phyloP scores from a whole-genome alignment of 2,888 invertebrate genomes.

The Lobophora halterata region DNA sequence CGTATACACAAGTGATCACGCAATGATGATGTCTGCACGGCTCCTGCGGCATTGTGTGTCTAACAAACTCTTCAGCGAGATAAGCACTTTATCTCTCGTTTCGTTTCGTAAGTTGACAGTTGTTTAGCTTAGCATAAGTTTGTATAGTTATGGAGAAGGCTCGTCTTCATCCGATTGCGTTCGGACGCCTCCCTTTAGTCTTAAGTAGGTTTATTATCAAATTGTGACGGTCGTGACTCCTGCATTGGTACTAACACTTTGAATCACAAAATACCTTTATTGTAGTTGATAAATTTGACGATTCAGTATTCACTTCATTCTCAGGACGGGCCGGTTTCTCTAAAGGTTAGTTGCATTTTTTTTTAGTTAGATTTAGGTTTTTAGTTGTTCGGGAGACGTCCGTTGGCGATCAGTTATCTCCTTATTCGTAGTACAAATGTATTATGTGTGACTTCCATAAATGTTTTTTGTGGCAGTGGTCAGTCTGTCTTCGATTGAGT shows the following conservation, averaged over 20 bases:
- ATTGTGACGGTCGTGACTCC: conserved; percentile 43
- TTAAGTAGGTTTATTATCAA: conserved; percentile 59
- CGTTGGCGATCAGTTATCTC: conserved; percentile 55
- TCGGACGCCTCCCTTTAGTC: conserved; percentile 54
- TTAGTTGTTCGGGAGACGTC: conserved; percentile 54
- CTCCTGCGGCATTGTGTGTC: conserved; percentile 68
- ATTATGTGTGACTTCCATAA: conserved; percentile 54
- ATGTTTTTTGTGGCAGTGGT: conserved; percentile 35
- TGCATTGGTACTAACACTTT: conserved; percentile 8
- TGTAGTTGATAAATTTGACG: conserved; percentile 39
- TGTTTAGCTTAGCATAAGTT: conserved; percentile 55
- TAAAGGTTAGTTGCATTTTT: conserved; percentile 57
- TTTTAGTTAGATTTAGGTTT: conserved; percentile 53
- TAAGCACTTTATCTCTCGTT: conserved; percentile 36
- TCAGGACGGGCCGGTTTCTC: conserved; percentile 45
- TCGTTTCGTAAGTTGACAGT: conserved; percentile 33
- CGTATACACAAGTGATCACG: too few relatives aligned
- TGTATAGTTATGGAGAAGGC: conserved; percentile 44
- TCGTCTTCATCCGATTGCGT: conserved; percentile 40
- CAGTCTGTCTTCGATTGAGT: conserved; percentile 16
- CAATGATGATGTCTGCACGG: too few relatives aligned
- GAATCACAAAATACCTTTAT: conserved; percentile 47
- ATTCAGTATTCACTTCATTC: conserved; percentile 54
- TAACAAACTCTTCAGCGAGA: conserved; percentile 76
- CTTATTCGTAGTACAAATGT: conserved; percentile 78